A percentile compares a stretch with the other conserved stretches of the same genome.
Evolutionary conservation across 2,888 invertebrate species (phyloP).

Genomic region (Cheilosia impressa): DNA sequence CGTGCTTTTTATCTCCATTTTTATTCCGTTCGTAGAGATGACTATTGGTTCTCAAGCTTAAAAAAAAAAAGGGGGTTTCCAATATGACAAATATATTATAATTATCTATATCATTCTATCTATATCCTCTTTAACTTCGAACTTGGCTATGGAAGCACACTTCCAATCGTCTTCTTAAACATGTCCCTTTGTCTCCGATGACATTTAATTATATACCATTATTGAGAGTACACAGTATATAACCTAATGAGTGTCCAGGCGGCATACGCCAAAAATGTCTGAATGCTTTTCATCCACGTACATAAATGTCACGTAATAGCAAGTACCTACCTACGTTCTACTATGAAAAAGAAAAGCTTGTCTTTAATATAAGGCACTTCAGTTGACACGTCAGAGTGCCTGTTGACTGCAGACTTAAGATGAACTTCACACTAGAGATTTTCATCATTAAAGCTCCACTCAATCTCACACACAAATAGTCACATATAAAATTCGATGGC

Average conservation of each 20-base stretch:
- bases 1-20: no score
- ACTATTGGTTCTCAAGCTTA: no score
- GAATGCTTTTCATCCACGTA: no score
- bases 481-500: slow-evolving; percentile 19
- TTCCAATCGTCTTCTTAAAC: neutral
- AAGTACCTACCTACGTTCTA: neutral
- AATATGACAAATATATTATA: no score
- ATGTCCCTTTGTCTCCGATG: neutral
- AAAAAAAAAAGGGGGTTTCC: no score
- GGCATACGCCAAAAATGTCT: no score
- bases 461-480: slow-evolving; percentile 2
- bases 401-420: slow-evolving; percentile 11
- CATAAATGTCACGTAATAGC: no score
- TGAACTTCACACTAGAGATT: neutral
- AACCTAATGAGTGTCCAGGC: no score
- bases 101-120: no score
- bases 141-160: neutral
- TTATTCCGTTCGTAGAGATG: no score
- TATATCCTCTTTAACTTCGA: neutral
- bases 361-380: neutral
- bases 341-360: neutral
- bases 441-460: neutral
- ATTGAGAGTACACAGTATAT: no score
- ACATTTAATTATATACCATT: neutral
- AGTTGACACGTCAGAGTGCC: neutral